phyloP scores from a whole-genome alignment of 2,797 vertebrate genomes.

The Rachycentron canadum region DNA sequence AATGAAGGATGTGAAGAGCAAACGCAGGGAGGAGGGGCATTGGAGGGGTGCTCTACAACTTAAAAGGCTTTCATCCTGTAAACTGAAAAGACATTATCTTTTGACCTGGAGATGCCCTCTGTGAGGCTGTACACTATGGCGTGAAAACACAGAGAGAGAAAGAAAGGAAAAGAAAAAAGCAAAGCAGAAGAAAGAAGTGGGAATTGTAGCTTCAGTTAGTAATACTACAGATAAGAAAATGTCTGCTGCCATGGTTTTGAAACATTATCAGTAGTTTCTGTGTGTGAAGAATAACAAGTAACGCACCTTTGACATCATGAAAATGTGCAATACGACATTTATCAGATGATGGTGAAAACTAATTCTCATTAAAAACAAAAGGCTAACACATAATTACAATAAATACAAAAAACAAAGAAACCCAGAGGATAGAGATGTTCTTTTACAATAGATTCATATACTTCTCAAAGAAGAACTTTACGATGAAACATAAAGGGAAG shows the following conservation, averaged over 20 bases:
- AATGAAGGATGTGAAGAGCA: slow-evolving; percentile 84
- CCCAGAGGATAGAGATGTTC: slow-evolving; percentile 16
- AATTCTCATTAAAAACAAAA: slow-evolving; percentile 47
- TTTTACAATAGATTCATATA: slow-evolving; percentile 21
- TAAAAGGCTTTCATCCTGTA: slow-evolving; percentile 90
- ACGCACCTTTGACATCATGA: slow-evolving; percentile 64
- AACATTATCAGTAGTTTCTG: slow-evolving; percentile 45
- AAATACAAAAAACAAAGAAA: slow-evolving; percentile 49
- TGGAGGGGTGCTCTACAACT: slow-evolving; percentile 83
- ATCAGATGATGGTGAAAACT: slow-evolving; percentile 33
- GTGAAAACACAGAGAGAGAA: slow-evolving; percentile 55
- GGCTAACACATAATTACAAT: slow-evolving; percentile 34
- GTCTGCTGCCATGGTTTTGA: slow-evolving; percentile 46
- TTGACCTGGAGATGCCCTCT: slow-evolving; percentile 90
- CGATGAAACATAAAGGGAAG: slow-evolving; percentile 23
- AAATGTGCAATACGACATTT: slow-evolving; percentile 45
- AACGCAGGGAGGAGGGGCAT: slow-evolving; percentile 66
- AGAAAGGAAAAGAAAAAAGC: slow-evolving; percentile 30
- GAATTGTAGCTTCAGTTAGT: slow-evolving; percentile 49
- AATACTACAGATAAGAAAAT: slow-evolving; percentile 58
- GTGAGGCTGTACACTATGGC: slow-evolving; percentile 83
- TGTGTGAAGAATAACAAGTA: slow-evolving; percentile 62
- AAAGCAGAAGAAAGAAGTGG: slow-evolving; percentile 35
- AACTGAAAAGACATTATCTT: slow-evolving; percentile 94
- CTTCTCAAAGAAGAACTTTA: slow-evolving; percentile 18